Evolutionary conservation across 1,140 invertebrate genomes (phyloP).

Genomic region (Druon quercuslanigerum): DNA sequence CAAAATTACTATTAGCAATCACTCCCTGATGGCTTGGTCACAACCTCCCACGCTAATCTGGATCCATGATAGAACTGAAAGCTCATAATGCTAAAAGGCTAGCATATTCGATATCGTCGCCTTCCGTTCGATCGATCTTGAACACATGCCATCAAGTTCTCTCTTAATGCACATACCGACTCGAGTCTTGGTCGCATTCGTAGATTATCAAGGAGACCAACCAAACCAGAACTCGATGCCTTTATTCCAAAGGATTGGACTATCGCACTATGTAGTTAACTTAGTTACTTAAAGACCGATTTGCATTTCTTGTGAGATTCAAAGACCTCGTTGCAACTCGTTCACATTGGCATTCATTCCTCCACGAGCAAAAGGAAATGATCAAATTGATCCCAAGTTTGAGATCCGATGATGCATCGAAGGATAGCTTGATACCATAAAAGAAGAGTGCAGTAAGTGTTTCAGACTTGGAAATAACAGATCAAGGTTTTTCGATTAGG

Average conservation of each 20-base stretch:
- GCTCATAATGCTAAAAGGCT: slow-evolving; percentile 49
- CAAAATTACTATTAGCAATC: too few species aligned
- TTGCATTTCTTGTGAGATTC: slow-evolving; percentile 14
- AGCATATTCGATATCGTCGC: slow-evolving; percentile 48
- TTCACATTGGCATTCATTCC: background rate
- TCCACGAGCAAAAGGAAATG: background rate
- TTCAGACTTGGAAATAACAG: background rate
- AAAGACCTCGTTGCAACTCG: background rate
- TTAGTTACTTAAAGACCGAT: background rate
- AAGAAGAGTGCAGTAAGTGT: background rate
- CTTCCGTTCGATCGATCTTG: slow-evolving; percentile 57
- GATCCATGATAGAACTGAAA: slow-evolving; percentile 50
- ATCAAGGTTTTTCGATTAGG: background rate
- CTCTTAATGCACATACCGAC: background rate
- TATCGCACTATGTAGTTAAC: slow-evolving; percentile 1
- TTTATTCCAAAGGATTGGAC: slow-evolving; percentile 13
- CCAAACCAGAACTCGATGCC: background rate
- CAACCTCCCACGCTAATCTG: slow-evolving; percentile 33
- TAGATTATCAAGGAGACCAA: slow-evolving; percentile 14
- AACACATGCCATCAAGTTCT: slow-evolving; percentile 33
- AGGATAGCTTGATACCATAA: slow-evolving; percentile 14
- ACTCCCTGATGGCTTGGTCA: too few species aligned
- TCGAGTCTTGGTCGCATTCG: background rate
- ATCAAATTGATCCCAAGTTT: slow-evolving; percentile 25
- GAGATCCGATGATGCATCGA: background rate